Conservation (phyloP, 2,888 invertebrate species). For the Nesidiocoris tenuis region DNA sequence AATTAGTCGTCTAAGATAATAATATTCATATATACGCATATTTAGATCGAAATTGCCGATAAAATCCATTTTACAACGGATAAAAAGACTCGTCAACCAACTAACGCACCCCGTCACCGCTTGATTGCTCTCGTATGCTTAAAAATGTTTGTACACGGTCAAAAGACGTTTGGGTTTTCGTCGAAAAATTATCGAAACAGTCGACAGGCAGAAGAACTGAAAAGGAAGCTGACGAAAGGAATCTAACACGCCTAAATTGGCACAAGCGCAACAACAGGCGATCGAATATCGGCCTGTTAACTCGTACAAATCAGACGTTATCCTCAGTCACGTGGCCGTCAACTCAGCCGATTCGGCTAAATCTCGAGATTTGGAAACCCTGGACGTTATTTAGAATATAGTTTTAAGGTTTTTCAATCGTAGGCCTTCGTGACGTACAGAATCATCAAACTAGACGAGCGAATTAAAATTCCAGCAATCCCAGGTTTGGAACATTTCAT, state of each 20-base stretch:
- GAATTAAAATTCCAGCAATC: no score
- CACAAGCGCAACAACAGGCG: no score
- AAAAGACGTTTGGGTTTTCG: not conserved
- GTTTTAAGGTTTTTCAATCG: not conserved
- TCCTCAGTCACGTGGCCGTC: not conserved
- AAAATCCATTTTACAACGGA: slow-evolving; percentile 24
- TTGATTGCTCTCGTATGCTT: not conserved
- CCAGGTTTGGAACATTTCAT: no score
- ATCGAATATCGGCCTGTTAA: not conserved
- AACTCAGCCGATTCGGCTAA: not conserved
- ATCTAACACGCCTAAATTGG: not conserved
- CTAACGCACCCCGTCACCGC: not conserved
- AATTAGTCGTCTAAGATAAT: slow-evolving; percentile 18
- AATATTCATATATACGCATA: slow-evolving; percentile 18
- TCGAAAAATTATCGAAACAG: not conserved
- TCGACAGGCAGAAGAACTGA: not conserved
- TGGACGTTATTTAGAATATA: not conserved
- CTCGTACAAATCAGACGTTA: not conserved
- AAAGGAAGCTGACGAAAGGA: not conserved
- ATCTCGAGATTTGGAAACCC: not conserved
- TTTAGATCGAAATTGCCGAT: slow-evolving; percentile 4
- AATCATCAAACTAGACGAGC: not conserved
- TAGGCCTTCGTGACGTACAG: not conserved
- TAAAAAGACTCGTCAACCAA: not conserved
- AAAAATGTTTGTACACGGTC: not conserved